A percentile compares a stretch with the other conserved stretches of the same genome.
Conservation (phyloP, 2,888 invertebrate genomes). For the Andrena bucephala region DNA sequence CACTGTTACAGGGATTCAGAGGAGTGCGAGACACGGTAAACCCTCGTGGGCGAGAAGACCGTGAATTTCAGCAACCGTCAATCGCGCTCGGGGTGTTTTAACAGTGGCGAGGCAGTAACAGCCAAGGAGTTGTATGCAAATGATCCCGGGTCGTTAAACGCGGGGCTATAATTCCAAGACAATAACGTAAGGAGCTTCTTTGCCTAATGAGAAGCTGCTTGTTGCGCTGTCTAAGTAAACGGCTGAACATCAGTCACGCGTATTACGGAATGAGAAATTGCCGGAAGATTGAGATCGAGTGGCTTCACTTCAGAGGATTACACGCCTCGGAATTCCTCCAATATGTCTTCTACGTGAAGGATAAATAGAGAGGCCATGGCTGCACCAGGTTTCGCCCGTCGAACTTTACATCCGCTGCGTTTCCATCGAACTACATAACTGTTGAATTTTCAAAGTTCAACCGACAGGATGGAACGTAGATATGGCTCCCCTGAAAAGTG, state of each 20-base stretch:
- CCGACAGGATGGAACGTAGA: not conserved
- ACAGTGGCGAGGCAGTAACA: slow-evolving; percentile 15
- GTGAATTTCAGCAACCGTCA: slow-evolving; percentile 41
- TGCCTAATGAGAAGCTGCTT: slow-evolving; percentile 55
- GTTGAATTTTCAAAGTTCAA: not conserved
- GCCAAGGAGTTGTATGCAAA: slow-evolving; percentile 47
- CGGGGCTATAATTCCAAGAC: slow-evolving; percentile 39
- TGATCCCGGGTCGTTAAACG: slow-evolving; percentile 26
- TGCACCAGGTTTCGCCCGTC: slow-evolving; percentile 4
- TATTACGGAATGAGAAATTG: slow-evolving; percentile 53
- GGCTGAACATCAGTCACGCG: slow-evolving; percentile 36
- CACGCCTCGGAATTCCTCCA: slow-evolving; percentile 41
- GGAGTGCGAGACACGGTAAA: not conserved
- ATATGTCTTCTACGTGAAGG: slow-evolving; percentile 42
- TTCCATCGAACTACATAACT: not conserved
- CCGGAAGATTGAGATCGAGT: slow-evolving; percentile 56
- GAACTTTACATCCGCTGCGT: slow-evolving; percentile 11
- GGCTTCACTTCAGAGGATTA: slow-evolving; percentile 38
- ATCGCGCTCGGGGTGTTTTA: not conserved
- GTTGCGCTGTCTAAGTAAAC: slow-evolving; percentile 37
- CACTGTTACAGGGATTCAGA: not conserved
- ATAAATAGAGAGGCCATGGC: slow-evolving; percentile 26
- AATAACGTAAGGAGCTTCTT: slow-evolving; percentile 54
- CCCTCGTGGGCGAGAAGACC: not conserved
- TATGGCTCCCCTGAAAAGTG: not conserved